Evolutionary conservation across 2,797 vertebrate species (phyloP).

Genomic region (Anguilla obscura): DNA sequence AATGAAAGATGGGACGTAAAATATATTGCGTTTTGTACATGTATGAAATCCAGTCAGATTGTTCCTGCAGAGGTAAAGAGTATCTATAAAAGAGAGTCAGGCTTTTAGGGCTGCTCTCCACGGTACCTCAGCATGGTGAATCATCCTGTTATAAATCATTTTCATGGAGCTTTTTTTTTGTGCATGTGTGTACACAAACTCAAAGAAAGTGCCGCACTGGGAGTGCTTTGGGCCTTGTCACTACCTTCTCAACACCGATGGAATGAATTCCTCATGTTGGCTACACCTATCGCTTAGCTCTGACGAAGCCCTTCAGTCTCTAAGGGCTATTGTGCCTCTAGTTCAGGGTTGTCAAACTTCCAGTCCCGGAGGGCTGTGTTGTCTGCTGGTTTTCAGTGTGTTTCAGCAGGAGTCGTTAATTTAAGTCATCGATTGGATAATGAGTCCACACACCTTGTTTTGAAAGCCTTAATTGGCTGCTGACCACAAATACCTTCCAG

Average conservation of each 20-base stretch:
- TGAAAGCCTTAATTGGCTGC: no score
- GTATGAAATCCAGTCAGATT: background rate
- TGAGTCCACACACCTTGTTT: no score
- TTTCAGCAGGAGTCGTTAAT: no score
- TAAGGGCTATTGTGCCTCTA: background rate
- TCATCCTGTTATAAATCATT: constrained; percentile 34
- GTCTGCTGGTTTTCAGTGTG: no score
- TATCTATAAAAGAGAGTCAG: background rate
- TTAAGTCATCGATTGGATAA: no score
- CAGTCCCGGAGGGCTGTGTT: no score
- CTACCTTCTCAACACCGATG: constrained; percentile 52
- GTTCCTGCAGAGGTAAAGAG: background rate
- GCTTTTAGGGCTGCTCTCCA: background rate
- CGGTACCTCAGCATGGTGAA: background rate
- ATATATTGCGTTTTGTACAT: background rate
- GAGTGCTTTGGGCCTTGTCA: constrained; percentile 51
- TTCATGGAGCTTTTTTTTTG: constrained; percentile 29
- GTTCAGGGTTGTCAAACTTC: no score
- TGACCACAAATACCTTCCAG: no score
- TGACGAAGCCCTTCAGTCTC: constrained; percentile 9
- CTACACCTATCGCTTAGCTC: constrained; percentile 46
- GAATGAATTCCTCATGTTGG: constrained; percentile 61
- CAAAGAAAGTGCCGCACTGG: constrained; percentile 53
- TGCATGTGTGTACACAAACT: constrained; percentile 51
- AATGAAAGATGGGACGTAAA: background rate